Evolutionary conservation across 2,113 vertebrate genomes (phyloP).

Genomic region (Orycteropus afer): DNA sequence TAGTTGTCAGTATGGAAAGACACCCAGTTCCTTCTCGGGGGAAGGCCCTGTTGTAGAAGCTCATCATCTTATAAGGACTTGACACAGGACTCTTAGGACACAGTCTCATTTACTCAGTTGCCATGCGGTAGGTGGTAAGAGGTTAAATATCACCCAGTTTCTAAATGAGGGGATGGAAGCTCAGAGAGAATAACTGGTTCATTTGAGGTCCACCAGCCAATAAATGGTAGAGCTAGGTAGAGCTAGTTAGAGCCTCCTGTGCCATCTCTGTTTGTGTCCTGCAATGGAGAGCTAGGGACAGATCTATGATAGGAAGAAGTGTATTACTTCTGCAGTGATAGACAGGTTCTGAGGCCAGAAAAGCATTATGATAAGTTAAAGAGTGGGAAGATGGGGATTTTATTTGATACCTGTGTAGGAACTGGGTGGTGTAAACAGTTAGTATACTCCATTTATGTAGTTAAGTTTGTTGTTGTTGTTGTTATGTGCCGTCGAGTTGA

Average conservation of each 20-base stretch:
- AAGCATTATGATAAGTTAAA: neutral
- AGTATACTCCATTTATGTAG: neutral
- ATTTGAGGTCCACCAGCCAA: neutral
- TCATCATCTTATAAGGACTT: neutral
- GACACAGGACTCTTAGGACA: neutral
- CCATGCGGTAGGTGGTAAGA: neutral
- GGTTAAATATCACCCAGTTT: neutral
- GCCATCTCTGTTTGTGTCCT: neutral
- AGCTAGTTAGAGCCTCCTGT: neutral
- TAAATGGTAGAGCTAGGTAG: neutral
- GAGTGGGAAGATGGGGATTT: neutral
- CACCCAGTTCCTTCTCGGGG: neutral
- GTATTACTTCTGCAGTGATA: neutral
- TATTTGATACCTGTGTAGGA: neutral
- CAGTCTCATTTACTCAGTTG: neutral
- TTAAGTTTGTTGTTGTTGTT: too few species aligned
- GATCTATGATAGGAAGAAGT: neutral
- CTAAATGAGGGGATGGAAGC: neutral
- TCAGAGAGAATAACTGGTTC: neutral
- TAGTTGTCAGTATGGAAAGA: neutral
- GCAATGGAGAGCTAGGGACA: neutral
- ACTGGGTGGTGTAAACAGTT: neutral
- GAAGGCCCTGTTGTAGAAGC: neutral
- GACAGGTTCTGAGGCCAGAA: neutral
- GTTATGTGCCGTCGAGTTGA: too few species aligned